Conservation (phyloP, 2,797 vertebrate genomes). For the Pangasius djambal region DNA sequence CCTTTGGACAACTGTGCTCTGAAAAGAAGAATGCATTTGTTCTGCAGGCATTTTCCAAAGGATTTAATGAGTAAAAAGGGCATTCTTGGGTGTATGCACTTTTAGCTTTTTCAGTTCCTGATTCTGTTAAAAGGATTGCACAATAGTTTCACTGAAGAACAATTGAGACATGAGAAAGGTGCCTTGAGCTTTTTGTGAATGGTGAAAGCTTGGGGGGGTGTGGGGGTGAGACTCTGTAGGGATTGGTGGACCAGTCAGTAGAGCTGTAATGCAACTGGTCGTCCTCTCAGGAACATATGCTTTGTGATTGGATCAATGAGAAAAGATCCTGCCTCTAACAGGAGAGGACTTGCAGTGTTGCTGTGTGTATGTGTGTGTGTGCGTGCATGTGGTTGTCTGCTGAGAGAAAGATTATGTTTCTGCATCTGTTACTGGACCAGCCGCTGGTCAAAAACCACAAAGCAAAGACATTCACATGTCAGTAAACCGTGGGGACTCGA, state of each 20-base stretch:
- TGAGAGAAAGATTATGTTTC: slow-evolving; percentile 32
- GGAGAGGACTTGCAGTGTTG: slow-evolving; percentile 40
- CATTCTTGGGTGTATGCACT: slow-evolving; percentile 44
- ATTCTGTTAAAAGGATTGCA: slow-evolving; percentile 56
- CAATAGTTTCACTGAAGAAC: slow-evolving; percentile 58
- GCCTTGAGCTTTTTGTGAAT: slow-evolving; percentile 58
- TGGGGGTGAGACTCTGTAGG: slow-evolving; percentile 27
- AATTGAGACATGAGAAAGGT: slow-evolving; percentile 55
- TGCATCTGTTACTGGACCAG: slow-evolving; percentile 39
- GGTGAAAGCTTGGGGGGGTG: slow-evolving; percentile 34
- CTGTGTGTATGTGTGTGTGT: slow-evolving; percentile 37
- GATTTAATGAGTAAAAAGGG: slow-evolving; percentile 33
- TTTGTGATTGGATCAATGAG: slow-evolving; percentile 47
- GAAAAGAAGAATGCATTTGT: background rate
- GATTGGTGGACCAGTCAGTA: slow-evolving; percentile 38
- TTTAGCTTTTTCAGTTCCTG: slow-evolving; percentile 60
- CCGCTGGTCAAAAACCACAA: slow-evolving; percentile 30
- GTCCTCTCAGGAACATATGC: background rate
- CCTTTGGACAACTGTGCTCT: background rate
- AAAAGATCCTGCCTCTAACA: slow-evolving; percentile 37
- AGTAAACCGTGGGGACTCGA: slow-evolving; percentile 37
- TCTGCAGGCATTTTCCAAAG: slow-evolving; percentile 19
- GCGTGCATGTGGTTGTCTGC: slow-evolving; percentile 8
- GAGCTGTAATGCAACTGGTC: slow-evolving; percentile 41
- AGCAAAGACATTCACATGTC: slow-evolving; percentile 37